Percentiles rank a stretch among this genome's conserved stretches.
Conservation (phyloP, 2,113 vertebrate species). For the Buteo buteo region DNA sequence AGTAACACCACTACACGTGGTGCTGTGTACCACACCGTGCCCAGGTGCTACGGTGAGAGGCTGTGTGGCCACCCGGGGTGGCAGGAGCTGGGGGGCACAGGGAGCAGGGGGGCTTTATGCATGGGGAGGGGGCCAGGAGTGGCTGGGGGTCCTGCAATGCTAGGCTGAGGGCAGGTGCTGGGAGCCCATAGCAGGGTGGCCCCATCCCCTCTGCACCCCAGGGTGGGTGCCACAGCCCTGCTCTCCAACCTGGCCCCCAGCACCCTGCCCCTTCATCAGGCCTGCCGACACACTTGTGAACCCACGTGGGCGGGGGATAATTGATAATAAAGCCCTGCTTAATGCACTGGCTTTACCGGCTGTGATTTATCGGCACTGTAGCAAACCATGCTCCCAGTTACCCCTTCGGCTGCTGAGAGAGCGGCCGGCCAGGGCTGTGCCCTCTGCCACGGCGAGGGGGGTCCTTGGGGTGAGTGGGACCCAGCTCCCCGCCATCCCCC, state of each 20-base stretch:
- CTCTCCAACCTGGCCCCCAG: not conserved
- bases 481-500: rapidly evolving
- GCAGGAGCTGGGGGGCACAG: no score
- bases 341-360: slow-evolving; percentile 65
- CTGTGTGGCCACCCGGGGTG: no score
- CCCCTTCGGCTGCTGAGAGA: slow-evolving; percentile 32
- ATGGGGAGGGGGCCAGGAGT: not conserved
- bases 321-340: slow-evolving; percentile 75
- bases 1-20: not conserved
- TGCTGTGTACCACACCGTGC: no score
- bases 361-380: slow-evolving; percentile 68
- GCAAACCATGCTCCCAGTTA: slow-evolving; percentile 46
- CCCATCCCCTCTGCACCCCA: not conserved
- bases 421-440: not conserved
- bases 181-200: rapidly evolving
- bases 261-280: not conserved
- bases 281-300: not conserved
- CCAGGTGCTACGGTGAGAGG: rapidly evolving
- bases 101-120: not conserved
- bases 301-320: slow-evolving; percentile 56
- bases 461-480: not conserved
- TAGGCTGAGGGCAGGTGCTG: not conserved
- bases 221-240: not conserved
- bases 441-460: not conserved
- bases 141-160: not conserved